Evolutionary conservation across 1,140 invertebrate species (phyloP), one percentile per base, ranked within the genome.

Genomic region (Calephelis virginiensis): DNA sequence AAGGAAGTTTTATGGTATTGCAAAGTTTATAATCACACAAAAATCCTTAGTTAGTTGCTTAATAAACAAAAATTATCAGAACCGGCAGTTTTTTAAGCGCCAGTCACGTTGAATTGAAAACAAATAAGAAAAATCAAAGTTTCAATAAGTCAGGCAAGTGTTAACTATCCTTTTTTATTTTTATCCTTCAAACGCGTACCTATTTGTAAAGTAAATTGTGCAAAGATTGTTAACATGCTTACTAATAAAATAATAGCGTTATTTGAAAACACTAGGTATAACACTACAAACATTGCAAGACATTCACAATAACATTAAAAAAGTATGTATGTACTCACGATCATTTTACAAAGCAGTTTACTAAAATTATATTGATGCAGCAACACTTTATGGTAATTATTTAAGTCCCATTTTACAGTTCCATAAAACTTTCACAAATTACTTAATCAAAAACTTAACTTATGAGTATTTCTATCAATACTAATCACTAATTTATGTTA

Each of bases 241-340:
- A 37, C 53, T 59, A 59, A 37, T n/a, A 37, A 56, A 56, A 28
- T 28, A 56, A 56, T 17, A 56, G 53, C 53, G 11, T 37, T 37
- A 12, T 28, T 43, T 28, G 28, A 56, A 28, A 56, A 56, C 53
- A 56, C 53, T 56, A 43, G 8, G 8, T 43, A 11, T 64, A 37
- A 37, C 46, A 64, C 14, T 48, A 46, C 37, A 61, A 45, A 61
- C 37, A 61, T 45, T 56, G 17, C 53, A 56, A 40, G 48, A 38
- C 75, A 81, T 79, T 77, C 77, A 62, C 40, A 59, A 47, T 67
- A 67, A 66, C 50, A 63, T 60, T 56, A 50, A 67, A 59, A 64
- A 63, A 48, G 11, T 28, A 28, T 28, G 11, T 64, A 38, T 61
- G 63, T 73, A 82, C 81, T 83, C 66, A 83, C 81, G 53, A 60